Evolutionary conservation across 2,113 vertebrate species (phyloP).

Genomic region (Fulmarus glacialis): DNA sequence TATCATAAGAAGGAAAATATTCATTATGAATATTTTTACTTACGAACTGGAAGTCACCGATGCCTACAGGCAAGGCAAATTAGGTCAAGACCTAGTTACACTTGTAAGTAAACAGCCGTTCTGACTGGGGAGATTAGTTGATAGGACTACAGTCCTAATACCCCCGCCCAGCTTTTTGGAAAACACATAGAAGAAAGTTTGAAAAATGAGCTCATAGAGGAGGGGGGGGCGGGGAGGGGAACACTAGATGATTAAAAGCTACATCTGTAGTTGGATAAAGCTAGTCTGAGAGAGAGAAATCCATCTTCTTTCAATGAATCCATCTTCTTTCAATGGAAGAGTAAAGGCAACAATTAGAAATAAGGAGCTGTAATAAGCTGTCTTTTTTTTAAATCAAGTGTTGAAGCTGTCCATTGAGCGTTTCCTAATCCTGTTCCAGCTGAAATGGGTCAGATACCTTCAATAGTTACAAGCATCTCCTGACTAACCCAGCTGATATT

Average conservation of each 20-base stretch:
- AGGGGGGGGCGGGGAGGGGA: rapidly evolving
- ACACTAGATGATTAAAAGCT: not conserved
- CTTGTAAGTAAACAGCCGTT: not conserved
- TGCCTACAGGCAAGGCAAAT: not conserved
- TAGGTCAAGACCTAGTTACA: not conserved
- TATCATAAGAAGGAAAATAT: not conserved
- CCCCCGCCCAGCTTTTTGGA: not conserved
- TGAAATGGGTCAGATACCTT: not conserved
- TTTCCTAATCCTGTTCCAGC: not conserved
- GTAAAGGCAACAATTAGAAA: not conserved
- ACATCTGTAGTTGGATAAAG: not conserved
- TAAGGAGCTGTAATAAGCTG: not conserved
- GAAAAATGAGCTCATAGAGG: not conserved
- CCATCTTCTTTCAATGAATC: not conserved
- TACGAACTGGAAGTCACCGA: not conserved
- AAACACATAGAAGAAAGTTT: not conserved
- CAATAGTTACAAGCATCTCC: not conserved
- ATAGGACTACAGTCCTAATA: not conserved
- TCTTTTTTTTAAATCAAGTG: not conserved
- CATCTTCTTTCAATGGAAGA: not conserved
- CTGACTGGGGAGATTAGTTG: not conserved
- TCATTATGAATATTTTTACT: not conserved
- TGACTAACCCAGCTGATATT: not conserved
- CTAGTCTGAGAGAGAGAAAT: not conserved
- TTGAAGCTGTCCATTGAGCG: not conserved